These are phyloP conservation scores for Hemiscyllium ocellatum DNA, from an alignment of 2,113 vertebrate genomes.

Conservation along the genomic window DNA sequence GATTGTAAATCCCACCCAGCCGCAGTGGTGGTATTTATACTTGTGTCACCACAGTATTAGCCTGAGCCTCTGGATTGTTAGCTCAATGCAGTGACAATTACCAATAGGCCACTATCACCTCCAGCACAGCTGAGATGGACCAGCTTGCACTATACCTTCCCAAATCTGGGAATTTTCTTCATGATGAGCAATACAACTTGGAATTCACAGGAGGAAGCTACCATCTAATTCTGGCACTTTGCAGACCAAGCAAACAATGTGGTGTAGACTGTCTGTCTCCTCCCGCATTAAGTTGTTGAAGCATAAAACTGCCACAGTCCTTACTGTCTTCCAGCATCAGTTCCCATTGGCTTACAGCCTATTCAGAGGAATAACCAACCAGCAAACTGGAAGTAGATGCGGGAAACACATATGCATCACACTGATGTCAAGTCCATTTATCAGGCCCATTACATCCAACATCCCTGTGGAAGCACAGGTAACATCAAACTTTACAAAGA, in stretches of 20 bases:
- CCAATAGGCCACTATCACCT: too few species aligned
- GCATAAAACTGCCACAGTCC: neutral
- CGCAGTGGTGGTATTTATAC: too few species aligned
- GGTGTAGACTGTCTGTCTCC: neutral
- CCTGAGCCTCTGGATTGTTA: too few species aligned
- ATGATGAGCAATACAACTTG: too few species aligned
- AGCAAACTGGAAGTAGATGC: neutral
- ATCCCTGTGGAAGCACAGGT: neutral
- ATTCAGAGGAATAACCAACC: neutral
- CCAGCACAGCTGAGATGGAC: too few species aligned
- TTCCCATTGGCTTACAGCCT: neutral
- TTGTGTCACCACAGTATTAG: too few species aligned
- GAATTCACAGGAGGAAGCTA: neutral
- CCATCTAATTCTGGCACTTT: neutral
- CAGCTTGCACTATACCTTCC: too few species aligned
- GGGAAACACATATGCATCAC: neutral
- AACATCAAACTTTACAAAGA: neutral
- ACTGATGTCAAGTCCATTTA: neutral
- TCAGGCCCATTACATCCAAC: neutral
- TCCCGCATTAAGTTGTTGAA: neutral
- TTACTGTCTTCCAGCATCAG: neutral
- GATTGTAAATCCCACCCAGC: too few species aligned
- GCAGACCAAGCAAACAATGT: neutral
- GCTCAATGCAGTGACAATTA: too few species aligned
- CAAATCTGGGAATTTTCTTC: too few species aligned